Conservation (phyloP, 2,113 vertebrate genomes). For the Xiphophorus maculatus region DNA sequence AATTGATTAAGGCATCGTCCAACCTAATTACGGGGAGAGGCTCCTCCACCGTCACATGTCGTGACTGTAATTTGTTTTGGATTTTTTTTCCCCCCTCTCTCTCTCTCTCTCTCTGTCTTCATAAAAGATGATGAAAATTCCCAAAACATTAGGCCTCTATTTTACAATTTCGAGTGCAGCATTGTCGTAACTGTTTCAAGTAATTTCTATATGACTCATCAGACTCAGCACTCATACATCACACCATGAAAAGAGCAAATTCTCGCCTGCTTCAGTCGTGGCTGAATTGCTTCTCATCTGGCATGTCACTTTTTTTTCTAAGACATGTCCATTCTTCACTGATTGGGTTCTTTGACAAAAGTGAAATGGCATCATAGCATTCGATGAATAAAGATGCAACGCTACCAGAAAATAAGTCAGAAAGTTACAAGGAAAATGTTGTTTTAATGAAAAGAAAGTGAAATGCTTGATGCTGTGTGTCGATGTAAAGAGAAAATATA, state of each 20-base stretch:
- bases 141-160: slow-evolving; percentile 43
- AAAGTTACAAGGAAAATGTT: no score
- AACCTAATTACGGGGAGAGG: slow-evolving; percentile 51
- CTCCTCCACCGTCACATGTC: slow-evolving; percentile 33
- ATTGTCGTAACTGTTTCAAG: slow-evolving; percentile 55
- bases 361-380: not conserved
- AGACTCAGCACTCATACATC: slow-evolving; percentile 54
- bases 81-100: slow-evolving; percentile 9
- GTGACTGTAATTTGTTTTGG: slow-evolving; percentile 36
- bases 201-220: slow-evolving; percentile 72
- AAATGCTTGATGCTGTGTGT: slow-evolving; percentile 28
- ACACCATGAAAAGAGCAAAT: slow-evolving; percentile 55
- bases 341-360: slow-evolving; percentile 45
- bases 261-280: slow-evolving; percentile 56
- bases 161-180: slow-evolving; percentile 47
- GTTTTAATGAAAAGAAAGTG: slow-evolving; percentile 4
- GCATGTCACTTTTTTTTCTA: slow-evolving; percentile 17
- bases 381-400: no score
- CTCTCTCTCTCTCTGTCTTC: slow-evolving; percentile 11
- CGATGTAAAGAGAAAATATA: slow-evolving; percentile 27
- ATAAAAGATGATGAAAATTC: slow-evolving; percentile 25
- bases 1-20: slow-evolving; percentile 53
- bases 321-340: slow-evolving; percentile 41
- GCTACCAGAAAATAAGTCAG: no score
- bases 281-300: slow-evolving; percentile 56